Evolutionary conservation across 2,888 invertebrate species (phyloP).

Genomic region (Chrysopilus asiliformis): DNA sequence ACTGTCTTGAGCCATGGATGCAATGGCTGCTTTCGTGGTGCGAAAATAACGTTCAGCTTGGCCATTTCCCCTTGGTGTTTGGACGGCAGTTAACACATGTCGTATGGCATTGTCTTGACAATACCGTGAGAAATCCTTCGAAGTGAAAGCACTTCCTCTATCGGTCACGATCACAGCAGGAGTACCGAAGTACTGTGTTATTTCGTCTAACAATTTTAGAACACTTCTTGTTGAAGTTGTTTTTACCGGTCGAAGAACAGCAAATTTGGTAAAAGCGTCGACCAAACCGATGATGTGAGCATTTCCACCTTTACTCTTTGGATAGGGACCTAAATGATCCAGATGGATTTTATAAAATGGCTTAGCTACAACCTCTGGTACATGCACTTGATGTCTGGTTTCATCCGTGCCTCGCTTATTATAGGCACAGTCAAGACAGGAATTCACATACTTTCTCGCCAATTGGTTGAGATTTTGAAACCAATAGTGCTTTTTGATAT

Average conservation of each 20-base stretch:
- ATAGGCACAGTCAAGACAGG: conserved; percentile 27
- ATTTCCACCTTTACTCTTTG: conserved; percentile 17
- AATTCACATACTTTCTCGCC: conserved; percentile 25
- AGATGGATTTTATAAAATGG: conserved; percentile 22
- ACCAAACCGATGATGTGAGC: conserved; percentile 17
- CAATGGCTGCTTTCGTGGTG: conserved; percentile 1
- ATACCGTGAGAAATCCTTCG: conserved; percentile 2
- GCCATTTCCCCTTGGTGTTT: conserved; percentile 7
- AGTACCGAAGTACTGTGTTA: conserved; percentile 1
- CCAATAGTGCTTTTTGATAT: conserved; percentile 22
- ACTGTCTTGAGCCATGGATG: neutral
- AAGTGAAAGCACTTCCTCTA: conserved; percentile 5
- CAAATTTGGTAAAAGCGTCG: conserved; percentile 14
- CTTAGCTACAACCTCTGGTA: neutral
- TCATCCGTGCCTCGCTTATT: conserved; percentile 1
- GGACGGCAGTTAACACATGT: conserved; percentile 6
- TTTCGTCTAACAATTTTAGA: neutral
- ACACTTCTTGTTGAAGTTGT: conserved; percentile 3
- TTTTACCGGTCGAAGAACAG: neutral
- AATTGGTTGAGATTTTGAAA: conserved; percentile 27
- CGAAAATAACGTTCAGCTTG: conserved; percentile 3
- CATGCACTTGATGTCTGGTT: conserved; percentile 2
- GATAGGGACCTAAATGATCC: conserved; percentile 23
- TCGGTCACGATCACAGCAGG: no score
- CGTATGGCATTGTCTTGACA: conserved; percentile 6